Conservation (phyloP, 2,888 invertebrate species). For the Hartigia nigra region DNA sequence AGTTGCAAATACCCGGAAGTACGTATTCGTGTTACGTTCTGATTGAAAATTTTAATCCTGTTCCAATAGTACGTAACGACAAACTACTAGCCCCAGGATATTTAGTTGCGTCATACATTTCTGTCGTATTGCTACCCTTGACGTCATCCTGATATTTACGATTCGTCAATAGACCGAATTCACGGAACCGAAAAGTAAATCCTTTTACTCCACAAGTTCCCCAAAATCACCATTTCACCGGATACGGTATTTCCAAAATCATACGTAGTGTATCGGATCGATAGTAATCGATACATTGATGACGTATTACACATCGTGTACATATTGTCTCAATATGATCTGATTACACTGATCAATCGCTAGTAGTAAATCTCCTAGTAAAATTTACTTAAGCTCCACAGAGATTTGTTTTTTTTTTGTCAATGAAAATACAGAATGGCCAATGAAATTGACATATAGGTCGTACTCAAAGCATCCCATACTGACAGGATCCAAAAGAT, state of each 20-base stretch:
- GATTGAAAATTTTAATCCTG: no score
- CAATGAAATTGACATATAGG: not conserved
- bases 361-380: no score
- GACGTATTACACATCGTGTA: not conserved
- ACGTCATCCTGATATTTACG: not conserved
- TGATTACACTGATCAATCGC: not conserved
- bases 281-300: not conserved
- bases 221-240: not conserved
- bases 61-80: not conserved
- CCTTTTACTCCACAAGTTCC: not conserved
- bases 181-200: not conserved
- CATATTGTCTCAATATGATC: not conserved
- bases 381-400: no score
- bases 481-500: not conserved
- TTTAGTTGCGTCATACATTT: not conserved
- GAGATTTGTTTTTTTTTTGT: not conserved
- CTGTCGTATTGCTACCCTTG: not conserved
- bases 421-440: not conserved
- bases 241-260: no score
- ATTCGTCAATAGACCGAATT: not conserved
- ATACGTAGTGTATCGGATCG: not conserved
- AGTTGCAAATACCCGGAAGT: not conserved
- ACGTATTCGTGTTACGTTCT: no score
- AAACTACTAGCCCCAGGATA: not conserved
- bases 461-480: not conserved